Percentiles rank a stretch among this genome's conserved stretches.
Evolutionary conservation across 2,113 vertebrate species (phyloP).

Genomic region (Emydura subglobosa): DNA sequence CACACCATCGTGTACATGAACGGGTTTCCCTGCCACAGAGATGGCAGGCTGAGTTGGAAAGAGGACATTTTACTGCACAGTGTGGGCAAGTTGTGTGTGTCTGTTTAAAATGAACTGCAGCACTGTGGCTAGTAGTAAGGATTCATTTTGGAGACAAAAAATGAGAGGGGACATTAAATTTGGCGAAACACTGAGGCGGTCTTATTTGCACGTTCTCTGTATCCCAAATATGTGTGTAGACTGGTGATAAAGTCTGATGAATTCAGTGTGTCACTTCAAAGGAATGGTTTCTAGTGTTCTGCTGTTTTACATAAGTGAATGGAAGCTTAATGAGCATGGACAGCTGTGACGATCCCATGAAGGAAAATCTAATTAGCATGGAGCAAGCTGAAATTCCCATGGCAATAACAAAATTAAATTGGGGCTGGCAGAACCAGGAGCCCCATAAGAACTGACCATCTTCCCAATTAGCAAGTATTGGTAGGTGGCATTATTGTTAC

Average conservation of each 20-base stretch:
- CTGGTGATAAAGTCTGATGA: slow-evolving; percentile 44
- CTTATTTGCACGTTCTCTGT: slow-evolving; percentile 30
- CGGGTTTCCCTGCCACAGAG: neutral
- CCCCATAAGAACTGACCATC: slow-evolving; percentile 14
- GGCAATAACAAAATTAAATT: slow-evolving; percentile 54
- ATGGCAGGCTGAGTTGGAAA: neutral
- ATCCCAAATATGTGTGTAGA: neutral
- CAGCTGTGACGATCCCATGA: slow-evolving; percentile 67
- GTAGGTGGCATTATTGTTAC: slow-evolving; percentile 41
- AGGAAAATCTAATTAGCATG: slow-evolving; percentile 72
- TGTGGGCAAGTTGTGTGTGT: neutral
- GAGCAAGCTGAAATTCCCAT: slow-evolving; percentile 61
- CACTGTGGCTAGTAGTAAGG: neutral
- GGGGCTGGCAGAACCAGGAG: slow-evolving; percentile 27
- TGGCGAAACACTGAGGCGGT: neutral
- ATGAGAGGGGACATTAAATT: slow-evolving; percentile 35
- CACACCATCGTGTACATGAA: neutral
- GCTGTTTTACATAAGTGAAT: slow-evolving; percentile 52
- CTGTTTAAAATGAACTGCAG: slow-evolving; percentile 4
- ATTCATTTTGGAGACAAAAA: slow-evolving; percentile 17
- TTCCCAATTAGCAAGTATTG: slow-evolving; percentile 39
- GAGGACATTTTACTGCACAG: accelerated
- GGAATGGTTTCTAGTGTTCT: slow-evolving; percentile 39
- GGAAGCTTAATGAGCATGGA: slow-evolving; percentile 64
- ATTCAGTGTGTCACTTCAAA: slow-evolving; percentile 72